phyloP scores from a whole-genome alignment of 2,797 vertebrate species.

The Philypnodon macrostomus region DNA sequence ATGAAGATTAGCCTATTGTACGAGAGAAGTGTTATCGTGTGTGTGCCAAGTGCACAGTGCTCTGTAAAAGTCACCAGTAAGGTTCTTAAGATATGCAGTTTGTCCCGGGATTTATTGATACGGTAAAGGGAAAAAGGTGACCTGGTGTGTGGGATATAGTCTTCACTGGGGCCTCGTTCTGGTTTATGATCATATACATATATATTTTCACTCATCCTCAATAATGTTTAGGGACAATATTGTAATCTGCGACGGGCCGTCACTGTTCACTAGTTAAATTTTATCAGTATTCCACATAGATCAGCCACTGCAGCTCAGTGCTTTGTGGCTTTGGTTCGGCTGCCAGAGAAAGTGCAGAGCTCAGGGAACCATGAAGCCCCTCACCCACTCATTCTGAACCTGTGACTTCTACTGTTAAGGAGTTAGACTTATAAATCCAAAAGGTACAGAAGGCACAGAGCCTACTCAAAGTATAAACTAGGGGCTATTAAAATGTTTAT shows the following conservation, averaged over 20 bases:
- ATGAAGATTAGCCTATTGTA: conserved; percentile 81
- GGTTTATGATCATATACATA: conserved; percentile 60
- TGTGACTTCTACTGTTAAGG: conserved; percentile 53
- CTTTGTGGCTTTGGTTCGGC: conserved; percentile 58
- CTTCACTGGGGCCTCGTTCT: conserved; percentile 52
- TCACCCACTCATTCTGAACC: conserved; percentile 38
- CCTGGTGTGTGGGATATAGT: conserved; percentile 69
- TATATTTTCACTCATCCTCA: too few relatives aligned
- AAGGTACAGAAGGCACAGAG: too few relatives aligned
- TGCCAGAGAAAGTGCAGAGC: conserved; percentile 64
- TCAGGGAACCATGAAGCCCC: conserved; percentile 61
- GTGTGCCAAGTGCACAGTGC: conserved; percentile 70
- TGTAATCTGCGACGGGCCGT: conserved; percentile 46
- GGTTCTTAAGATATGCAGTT: conserved; percentile 79
- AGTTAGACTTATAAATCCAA: too few relatives aligned
- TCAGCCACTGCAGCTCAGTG: conserved; percentile 60
- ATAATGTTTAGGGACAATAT: conserved; percentile 68
- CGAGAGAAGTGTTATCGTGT: conserved; percentile 73
- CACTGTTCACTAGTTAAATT: conserved; percentile 60
- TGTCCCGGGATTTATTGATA: conserved; percentile 76
- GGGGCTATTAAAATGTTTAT: too few relatives aligned
- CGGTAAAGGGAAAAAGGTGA: conserved; percentile 68
- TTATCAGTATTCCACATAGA: conserved; percentile 72
- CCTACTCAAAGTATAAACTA: conserved; percentile 59
- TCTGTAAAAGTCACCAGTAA: conserved; percentile 77